These are phyloP conservation scores for Coenonympha glycerion DNA, from an alignment of 2,888 invertebrate genomes.

Conservation along the genomic window DNA sequence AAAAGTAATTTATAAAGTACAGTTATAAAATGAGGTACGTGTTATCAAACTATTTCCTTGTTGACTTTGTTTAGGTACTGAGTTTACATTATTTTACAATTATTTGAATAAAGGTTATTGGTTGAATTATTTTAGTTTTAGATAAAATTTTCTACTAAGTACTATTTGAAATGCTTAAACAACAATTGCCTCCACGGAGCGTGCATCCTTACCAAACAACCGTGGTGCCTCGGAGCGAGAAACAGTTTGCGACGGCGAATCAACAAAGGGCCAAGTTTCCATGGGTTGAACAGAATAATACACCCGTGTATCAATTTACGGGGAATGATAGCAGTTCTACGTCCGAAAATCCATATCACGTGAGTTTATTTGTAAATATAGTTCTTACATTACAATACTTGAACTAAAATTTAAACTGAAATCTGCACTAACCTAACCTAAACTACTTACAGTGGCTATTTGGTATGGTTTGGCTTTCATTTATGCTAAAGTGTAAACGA, in stretches of 20 bases:
- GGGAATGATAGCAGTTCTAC: slow-evolving; percentile 72
- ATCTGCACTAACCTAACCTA: no score
- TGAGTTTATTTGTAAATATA: slow-evolving; percentile 35
- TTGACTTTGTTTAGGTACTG: neutral
- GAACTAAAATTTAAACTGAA: no score
- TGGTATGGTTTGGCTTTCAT: neutral
- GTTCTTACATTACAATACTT: neutral
- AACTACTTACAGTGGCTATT: no score
- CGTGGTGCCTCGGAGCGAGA: slow-evolving; percentile 64
- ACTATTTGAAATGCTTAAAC: slow-evolving; percentile 65
- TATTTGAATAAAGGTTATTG: neutral
- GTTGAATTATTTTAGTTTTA: slow-evolving; percentile 8
- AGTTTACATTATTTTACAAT: neutral
- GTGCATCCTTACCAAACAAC: slow-evolving; percentile 72
- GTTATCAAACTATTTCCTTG: neutral
- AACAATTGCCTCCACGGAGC: slow-evolving; percentile 63
- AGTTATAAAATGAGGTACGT: neutral
- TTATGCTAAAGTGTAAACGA: neutral
- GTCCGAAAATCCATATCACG: slow-evolving; percentile 69
- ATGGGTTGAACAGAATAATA: slow-evolving; percentile 63
- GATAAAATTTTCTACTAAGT: slow-evolving; percentile 12
- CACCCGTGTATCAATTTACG: slow-evolving; percentile 58
- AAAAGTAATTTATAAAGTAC: no score
- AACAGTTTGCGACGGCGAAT: slow-evolving; percentile 61
- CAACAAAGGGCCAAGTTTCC: slow-evolving; percentile 70